Evolutionary conservation across 2,797 vertebrate genomes (phyloP).

Genomic region (Sebastes itinus): DNA sequence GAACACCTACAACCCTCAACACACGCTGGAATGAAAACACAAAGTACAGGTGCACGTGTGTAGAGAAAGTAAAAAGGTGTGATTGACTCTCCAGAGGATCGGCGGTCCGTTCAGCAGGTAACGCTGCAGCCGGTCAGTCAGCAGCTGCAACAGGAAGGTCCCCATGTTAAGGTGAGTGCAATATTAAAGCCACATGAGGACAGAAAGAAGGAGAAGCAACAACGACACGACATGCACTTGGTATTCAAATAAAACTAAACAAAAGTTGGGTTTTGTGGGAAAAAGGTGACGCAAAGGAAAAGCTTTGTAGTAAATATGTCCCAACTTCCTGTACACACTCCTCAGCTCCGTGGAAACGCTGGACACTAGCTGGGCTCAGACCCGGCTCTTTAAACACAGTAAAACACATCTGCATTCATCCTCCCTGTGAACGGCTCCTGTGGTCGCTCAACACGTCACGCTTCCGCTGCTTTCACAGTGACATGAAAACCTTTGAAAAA

Average conservation of each 20-base stretch:
- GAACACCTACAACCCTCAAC: slow-evolving; percentile 40
- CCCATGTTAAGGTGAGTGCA: slow-evolving; percentile 40
- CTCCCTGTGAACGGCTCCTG: background rate
- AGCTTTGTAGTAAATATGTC: slow-evolving; percentile 4
- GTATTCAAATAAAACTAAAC: background rate
- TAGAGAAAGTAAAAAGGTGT: slow-evolving; percentile 15
- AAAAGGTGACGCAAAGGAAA: slow-evolving; percentile 18
- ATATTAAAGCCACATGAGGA: slow-evolving; percentile 45
- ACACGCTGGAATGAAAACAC: slow-evolving; percentile 71
- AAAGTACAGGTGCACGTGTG: slow-evolving; percentile 38
- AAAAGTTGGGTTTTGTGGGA: background rate
- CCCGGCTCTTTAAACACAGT: background rate
- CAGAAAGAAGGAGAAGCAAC: background rate
- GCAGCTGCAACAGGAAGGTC: slow-evolving; percentile 27
- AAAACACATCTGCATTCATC: background rate
- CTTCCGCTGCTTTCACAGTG: background rate
- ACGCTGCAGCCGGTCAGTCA: background rate
- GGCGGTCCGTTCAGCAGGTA: slow-evolving; percentile 42
- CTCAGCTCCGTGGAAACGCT: slow-evolving; percentile 19
- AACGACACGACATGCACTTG: slow-evolving; percentile 33
- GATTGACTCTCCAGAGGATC: slow-evolving; percentile 8
- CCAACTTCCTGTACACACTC: slow-evolving; percentile 38
- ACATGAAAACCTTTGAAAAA: background rate
- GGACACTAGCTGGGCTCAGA: slow-evolving; percentile 6
- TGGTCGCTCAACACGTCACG: background rate